These are phyloP conservation scores for Zaprionus bogoriensis DNA, from an alignment of 2,888 invertebrate species.

Conservation along the genomic window DNA sequence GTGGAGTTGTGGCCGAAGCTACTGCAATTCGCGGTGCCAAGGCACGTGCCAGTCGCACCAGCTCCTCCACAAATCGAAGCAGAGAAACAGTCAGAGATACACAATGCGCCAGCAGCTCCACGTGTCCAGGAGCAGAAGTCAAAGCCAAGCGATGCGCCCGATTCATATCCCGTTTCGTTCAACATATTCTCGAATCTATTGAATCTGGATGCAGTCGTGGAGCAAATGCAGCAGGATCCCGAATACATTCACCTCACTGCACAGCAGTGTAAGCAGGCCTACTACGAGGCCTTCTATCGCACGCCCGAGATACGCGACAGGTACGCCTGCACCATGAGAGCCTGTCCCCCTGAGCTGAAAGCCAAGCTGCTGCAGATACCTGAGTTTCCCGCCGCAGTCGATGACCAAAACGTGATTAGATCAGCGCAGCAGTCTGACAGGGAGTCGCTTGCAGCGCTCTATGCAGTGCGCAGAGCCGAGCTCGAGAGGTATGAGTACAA, in stretches of 20 bases:
- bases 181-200: constrained; percentile 24
- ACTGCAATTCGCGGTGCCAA: constrained; percentile 19
- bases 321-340: constrained; percentile 7
- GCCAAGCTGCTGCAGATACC: constrained; percentile 32
- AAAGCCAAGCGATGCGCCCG: not conserved
- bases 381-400: not conserved
- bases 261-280: constrained; percentile 22
- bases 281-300: constrained; percentile 36
- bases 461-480: constrained; percentile 10
- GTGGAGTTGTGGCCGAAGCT: constrained; percentile 15
- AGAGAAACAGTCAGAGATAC: no score
- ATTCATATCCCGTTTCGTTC: constrained; percentile 32
- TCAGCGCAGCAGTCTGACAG: not conserved
- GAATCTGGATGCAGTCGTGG: constrained; percentile 29
- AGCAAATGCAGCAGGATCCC: constrained; percentile 31
- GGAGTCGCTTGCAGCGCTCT: not conserved
- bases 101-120: no score
- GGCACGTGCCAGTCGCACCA: not conserved
- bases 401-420: no score
- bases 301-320: constrained; percentile 29
- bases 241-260: constrained; percentile 2
- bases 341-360: constrained; percentile 18
- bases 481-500: no score
- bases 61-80: no score
- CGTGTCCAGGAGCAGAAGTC: no score